Conservation (phyloP, 53 echinoderm and acorn worm genomes). For the Echinarachnius parma region DNA sequence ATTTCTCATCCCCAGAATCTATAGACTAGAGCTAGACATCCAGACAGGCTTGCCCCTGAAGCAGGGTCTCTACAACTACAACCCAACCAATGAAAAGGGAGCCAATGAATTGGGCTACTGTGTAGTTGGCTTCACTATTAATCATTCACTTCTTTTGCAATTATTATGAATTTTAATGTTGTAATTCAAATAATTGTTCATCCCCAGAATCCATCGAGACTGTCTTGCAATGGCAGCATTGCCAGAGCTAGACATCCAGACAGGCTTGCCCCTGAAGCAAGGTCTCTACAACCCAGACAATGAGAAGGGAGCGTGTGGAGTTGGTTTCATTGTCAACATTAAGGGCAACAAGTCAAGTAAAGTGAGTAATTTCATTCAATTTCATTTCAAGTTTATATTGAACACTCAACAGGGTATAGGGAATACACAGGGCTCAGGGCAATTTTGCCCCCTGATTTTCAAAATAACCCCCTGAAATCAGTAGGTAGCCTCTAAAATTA, state of each 20-base stretch:
- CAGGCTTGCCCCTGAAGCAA: conserved; percentile 74
- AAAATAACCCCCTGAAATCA: too few species aligned
- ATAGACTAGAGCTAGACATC: conserved; percentile 56
- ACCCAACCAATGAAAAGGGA: conserved; percentile 83
- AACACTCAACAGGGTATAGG: too few species aligned
- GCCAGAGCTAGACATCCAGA: conserved; percentile 59
- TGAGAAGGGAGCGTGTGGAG: conserved; percentile 96
- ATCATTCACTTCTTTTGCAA: background rate
- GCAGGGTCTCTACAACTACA: conserved; percentile 87
- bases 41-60: conserved; percentile 70
- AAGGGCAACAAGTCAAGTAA: conserved; percentile 68
- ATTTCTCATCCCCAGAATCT: too few species aligned
- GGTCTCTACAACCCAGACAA: conserved; percentile 78
- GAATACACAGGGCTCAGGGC: too few species aligned
- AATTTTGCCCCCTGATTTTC: too few species aligned
- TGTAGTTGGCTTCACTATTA: background rate
- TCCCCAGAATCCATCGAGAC: background rate
- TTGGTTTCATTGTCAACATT: conserved; percentile 94
- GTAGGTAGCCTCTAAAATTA: too few species aligned
- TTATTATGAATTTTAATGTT: background rate
- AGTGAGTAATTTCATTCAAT: too few species aligned
- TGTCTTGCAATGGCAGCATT: conserved; percentile 35
- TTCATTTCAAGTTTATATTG: too few species aligned
- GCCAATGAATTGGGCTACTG: conserved; percentile 92
- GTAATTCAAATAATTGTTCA: background rate